phyloP scores from a whole-genome alignment of 2,113 vertebrate genomes.

The Beaufortia kweichowensis region DNA sequence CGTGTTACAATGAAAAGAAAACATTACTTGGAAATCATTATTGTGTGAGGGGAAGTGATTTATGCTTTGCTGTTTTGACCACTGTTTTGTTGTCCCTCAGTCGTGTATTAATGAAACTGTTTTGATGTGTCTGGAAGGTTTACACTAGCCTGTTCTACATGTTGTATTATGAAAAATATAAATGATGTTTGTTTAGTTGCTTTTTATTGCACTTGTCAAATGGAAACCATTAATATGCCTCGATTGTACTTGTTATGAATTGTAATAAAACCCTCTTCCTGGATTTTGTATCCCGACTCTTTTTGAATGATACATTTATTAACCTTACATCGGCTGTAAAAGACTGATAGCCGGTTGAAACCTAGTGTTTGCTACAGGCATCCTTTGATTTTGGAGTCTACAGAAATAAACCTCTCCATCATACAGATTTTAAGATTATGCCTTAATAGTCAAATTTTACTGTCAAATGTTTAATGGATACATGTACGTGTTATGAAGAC shows the following conservation, averaged over 20 bases:
- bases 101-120: constrained; percentile 7
- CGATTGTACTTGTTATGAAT: not conserved
- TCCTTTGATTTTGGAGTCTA: not conserved
- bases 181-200: constrained; percentile 30
- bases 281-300: not conserved
- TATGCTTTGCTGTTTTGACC: constrained; percentile 19
- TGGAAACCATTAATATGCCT: constrained; percentile 15
- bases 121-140: constrained; percentile 18
- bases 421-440: too few relatives aligned
- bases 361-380: not conserved
- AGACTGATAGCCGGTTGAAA: not conserved
- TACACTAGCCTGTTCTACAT: not conserved
- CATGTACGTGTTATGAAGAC: too few relatives aligned
- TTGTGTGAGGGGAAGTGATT: constrained; percentile 27
- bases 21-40: constrained; percentile 26
- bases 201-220: constrained; percentile 16
- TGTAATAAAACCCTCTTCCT: constrained; percentile 16
- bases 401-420: not conserved
- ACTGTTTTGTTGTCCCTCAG: constrained; percentile 2
- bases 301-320: constrained; percentile 8
- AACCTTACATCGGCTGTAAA: not conserved
- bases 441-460: too few relatives aligned
- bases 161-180: constrained; percentile 8
- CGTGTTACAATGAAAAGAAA: constrained; percentile 24
- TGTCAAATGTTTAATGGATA: too few relatives aligned